Conservation (phyloP, 2,888 invertebrate species). For the Venustoraphidia nigricollis region DNA sequence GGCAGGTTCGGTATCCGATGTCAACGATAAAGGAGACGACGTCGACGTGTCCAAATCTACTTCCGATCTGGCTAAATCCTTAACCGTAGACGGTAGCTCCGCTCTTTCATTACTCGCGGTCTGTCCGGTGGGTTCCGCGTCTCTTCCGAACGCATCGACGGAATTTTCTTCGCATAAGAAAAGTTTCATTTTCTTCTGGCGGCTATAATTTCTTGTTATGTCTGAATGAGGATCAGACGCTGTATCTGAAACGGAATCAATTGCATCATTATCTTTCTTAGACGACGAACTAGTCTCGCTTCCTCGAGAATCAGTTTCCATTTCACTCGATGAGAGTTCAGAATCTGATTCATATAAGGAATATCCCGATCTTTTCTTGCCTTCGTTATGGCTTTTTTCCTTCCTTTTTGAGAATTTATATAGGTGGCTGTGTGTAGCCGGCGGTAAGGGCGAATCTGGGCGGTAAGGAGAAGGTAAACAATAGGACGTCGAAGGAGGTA, state of each 20-base stretch:
- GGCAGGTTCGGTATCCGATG: too few species aligned
- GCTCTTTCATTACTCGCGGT: too few species aligned
- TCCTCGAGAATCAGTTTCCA: conserved; percentile 1
- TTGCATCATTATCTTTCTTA: background rate
- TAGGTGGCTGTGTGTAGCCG: background rate
- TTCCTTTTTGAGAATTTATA: background rate
- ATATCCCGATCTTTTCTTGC: background rate
- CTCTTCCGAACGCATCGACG: background rate
- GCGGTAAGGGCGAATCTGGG: conserved; percentile 2
- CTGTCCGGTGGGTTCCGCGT: too few species aligned
- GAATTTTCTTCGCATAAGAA: conserved; percentile 1
- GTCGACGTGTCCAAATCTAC: too few species aligned
- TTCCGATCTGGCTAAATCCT: too few species aligned
- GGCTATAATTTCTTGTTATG: background rate
- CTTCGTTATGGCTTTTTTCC: background rate
- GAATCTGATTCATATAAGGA: conserved; percentile 1
- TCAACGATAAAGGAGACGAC: too few species aligned
- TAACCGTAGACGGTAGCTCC: too few species aligned
- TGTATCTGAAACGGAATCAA: background rate
- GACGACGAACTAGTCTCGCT: conserved; percentile 1
- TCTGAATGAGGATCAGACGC: conserved; percentile 1
- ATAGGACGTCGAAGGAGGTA: conserved; percentile 1
- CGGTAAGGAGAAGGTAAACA: conserved; percentile 1
- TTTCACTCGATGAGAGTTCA: conserved; percentile 1
- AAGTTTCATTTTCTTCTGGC: background rate